Evolutionary conservation across 1,140 invertebrate species (phyloP), one percentile per base, ranked within the genome.

Genomic region (Drosophila saltans): DNA sequence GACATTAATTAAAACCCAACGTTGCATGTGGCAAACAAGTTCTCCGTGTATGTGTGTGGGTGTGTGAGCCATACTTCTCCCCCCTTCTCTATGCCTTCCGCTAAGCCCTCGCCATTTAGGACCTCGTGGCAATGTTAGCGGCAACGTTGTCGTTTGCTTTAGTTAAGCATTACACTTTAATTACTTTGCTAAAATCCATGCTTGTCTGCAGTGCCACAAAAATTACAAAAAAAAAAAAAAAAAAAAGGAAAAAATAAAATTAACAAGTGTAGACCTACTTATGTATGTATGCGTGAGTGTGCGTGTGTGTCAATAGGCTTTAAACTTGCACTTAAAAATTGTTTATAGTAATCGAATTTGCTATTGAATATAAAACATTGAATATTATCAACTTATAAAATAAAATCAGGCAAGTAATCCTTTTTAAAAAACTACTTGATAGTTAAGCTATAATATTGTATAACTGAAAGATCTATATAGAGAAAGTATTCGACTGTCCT

Each of bases 151-250:
- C 64, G 78, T 78, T 75, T 63, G 78, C 81, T 85, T 85, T 75
- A 85, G 74, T 85, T 85, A 85, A 81, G 82, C 81, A 85, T 85
- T 85, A 86, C 78, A 77, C 81, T 86, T 86, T 85, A 85, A 86
- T 85, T 85, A 78, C 81, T 85, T 73, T 81, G 81, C 81, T 85
- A 81, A 85, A 85, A 85, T 85, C 75, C 81, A 85, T 75, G 81
- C 82, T 85, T 77, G 70, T 73, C 78, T 84, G 81, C 81, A 66
- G 80, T 77, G 39, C 67, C 66, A 66, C 66, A 74, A 73, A 81
- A 62, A 66, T 62, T 9, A 45, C 61, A 5, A 8, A 6, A 33
- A 16, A 28, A 28, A 33, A 59, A 28, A 63, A 59, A 45, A 62
- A 55, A 52, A 11, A 57, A 56, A 26, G 36, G 43, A 64, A 30